A percentile compares a stretch with the other conserved stretches of the same genome.
These are phyloP conservation scores for Leucoraja erinaceus DNA, from an alignment of 2,113 vertebrate species.

Conservation along the genomic window DNA sequence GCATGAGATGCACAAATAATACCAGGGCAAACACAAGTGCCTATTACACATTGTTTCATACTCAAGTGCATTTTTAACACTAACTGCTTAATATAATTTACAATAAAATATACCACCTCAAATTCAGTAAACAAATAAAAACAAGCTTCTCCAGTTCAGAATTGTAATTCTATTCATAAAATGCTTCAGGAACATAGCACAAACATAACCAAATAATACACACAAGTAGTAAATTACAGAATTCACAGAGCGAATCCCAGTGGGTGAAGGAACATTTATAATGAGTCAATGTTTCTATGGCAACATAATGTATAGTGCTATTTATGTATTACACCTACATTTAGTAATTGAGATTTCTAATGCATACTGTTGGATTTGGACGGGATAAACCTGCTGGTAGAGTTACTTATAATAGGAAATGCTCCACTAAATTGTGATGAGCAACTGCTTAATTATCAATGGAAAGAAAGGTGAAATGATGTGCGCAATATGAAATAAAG, in stretches of 20 bases:
- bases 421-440: neutral
- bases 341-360: constrained; percentile 29
- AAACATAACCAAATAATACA: constrained; percentile 72
- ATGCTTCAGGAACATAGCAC: constrained; percentile 61
- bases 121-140: neutral
- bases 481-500: neutral
- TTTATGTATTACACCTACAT: constrained; percentile 68
- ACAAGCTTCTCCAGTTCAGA: neutral
- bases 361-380: neutral
- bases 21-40: too few relatives aligned
- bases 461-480: neutral
- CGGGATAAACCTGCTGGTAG: neutral
- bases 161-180: constrained; percentile 44
- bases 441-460: neutral
- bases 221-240: constrained; percentile 72
- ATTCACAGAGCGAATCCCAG: constrained; percentile 72
- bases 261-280: constrained; percentile 66
- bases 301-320: constrained; percentile 63
- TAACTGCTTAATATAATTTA: too few relatives aligned
- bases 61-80: too few relatives aligned
- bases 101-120: neutral
- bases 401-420: neutral
- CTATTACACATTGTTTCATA: too few relatives aligned
- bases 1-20: too few relatives aligned
- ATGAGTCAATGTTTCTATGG: constrained; percentile 71